These are phyloP conservation scores for Zalophus californianus DNA, from an alignment of 2,797 vertebrate genomes.

Conservation along the genomic window DNA sequence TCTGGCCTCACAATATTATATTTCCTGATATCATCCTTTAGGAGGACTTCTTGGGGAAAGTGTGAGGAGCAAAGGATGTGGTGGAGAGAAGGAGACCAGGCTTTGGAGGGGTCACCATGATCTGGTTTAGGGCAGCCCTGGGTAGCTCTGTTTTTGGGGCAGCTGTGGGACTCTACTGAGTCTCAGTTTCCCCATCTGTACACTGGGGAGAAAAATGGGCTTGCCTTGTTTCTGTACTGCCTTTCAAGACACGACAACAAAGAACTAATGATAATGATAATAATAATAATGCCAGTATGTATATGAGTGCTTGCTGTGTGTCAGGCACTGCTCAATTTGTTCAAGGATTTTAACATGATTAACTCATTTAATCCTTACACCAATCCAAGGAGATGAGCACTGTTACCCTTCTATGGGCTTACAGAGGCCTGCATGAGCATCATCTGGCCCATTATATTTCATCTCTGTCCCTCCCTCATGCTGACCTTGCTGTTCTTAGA, in stretches of 20 bases:
- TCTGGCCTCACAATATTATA: neutral
- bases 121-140: neutral
- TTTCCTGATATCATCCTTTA: neutral
- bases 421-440: neutral
- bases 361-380: neutral
- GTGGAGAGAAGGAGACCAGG: neutral
- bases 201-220: neutral
- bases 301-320: neutral
- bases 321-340: neutral
- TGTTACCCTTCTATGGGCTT: neutral
- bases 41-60: neutral
- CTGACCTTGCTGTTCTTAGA: neutral
- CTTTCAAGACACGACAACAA: neutral
- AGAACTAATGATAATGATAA: neutral
- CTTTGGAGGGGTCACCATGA: neutral
- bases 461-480: neutral
- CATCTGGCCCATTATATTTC: neutral
- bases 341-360: neutral
- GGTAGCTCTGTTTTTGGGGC: neutral
- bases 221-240: neutral
- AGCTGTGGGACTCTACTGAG: neutral
- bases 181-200: neutral
- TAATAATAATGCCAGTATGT: neutral
- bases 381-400: neutral
- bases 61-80: neutral